These are phyloP conservation scores for Platycheirus albimanus DNA, from an alignment of 2,888 invertebrate species.

Conservation along the genomic window DNA sequence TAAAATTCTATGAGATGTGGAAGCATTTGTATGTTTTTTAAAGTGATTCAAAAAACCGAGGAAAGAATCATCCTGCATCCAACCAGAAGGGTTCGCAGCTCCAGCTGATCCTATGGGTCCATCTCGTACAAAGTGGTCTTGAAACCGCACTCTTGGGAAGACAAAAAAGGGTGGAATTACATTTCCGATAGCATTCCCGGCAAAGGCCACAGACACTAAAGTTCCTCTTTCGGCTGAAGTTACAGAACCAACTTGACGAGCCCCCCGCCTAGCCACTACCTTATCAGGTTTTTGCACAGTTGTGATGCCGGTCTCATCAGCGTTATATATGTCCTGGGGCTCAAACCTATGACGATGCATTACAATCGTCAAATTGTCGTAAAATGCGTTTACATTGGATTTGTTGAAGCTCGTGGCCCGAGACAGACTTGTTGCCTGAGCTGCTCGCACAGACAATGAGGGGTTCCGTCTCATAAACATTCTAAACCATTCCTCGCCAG, in stretches of 20 bases:
- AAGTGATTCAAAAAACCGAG: conserved; percentile 59
- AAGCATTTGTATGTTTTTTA: too few relatives aligned
- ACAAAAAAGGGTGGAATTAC: conserved; percentile 13
- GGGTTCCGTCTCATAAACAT: conserved; percentile 29
- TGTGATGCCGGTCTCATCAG: conserved; percentile 18
- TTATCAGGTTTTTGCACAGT: conserved; percentile 12
- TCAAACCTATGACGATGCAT: conserved; percentile 21
- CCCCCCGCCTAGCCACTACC: neutral
- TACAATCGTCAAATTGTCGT: conserved; percentile 11
- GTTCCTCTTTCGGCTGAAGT: conserved; percentile 6
- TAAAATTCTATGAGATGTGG: too few relatives aligned
- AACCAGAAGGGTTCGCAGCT: conserved; percentile 63
- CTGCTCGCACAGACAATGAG: conserved; percentile 17
- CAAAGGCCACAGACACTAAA: conserved; percentile 8
- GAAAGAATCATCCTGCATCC: conserved; percentile 76
- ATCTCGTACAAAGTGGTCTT: conserved; percentile 27
- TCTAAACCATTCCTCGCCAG: conserved; percentile 29
- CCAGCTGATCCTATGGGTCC: conserved; percentile 5
- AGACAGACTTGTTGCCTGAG: conserved; percentile 1
- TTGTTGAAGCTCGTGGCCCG: conserved; percentile 8
- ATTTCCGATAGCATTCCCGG: conserved; percentile 7
- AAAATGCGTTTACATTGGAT: conserved; percentile 2
- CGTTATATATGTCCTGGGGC: conserved; percentile 13
- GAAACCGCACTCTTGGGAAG: conserved; percentile 13
- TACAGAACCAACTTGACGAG: conserved; percentile 7